A percentile compares a stretch with the other conserved stretches of the same genome.
Conservation (phyloP, 2,797 vertebrate genomes). For the Paguma larvata region DNA sequence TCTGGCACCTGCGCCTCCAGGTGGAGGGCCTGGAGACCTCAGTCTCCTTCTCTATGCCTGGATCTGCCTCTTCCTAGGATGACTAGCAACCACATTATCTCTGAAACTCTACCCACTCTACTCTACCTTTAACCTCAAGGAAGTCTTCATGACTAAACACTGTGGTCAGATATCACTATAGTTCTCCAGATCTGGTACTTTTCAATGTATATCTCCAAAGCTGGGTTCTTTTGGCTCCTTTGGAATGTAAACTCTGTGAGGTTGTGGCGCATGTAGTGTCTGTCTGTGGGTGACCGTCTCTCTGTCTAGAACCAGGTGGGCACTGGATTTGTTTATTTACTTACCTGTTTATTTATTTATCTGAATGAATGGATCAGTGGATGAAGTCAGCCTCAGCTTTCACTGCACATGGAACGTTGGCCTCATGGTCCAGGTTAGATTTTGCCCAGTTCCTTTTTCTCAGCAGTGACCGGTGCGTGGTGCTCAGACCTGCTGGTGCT, state of each 20-base stretch:
- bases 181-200: background rate
- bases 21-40: background rate
- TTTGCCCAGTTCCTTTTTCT: background rate
- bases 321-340: background rate
- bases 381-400: background rate
- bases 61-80: background rate
- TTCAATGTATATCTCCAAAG: background rate
- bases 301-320: background rate
- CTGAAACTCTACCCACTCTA: background rate
- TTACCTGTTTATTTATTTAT: background rate
- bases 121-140: background rate
- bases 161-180: background rate
- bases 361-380: background rate
- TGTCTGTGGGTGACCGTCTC: background rate
- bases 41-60: background rate
- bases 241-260: background rate
- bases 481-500: background rate
- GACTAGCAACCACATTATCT: background rate
- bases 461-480: background rate
- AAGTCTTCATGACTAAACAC: background rate
- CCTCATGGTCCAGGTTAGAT: background rate
- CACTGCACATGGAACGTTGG: background rate
- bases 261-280: background rate
- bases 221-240: background rate
- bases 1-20: background rate